Conservation (phyloP, 2,113 vertebrate species). For the Saguinus midas region DNA sequence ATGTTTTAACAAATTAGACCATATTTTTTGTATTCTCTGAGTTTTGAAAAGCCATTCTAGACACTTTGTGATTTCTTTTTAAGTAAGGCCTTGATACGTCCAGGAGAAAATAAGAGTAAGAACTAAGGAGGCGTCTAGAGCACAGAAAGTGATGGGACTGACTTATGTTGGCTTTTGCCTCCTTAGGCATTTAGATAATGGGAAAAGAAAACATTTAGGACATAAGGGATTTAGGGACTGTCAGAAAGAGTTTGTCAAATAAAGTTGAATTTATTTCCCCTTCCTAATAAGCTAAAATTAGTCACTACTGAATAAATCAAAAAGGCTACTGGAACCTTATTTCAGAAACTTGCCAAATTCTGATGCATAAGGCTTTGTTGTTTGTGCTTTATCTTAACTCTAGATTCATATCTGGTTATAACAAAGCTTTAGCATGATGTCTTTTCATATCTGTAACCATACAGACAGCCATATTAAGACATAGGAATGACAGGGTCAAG, state of each 20-base stretch:
- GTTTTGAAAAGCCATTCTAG: not conserved
- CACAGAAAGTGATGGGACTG: not conserved
- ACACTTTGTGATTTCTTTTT: not conserved
- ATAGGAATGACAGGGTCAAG: not conserved
- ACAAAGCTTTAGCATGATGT: not conserved
- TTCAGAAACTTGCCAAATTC: conserved; percentile 43
- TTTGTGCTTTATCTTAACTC: conserved; percentile 28
- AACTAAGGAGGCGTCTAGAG: not conserved
- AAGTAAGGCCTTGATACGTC: not conserved
- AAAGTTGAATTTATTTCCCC: conserved; percentile 33
- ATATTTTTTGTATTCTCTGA: not conserved
- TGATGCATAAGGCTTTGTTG: not conserved
- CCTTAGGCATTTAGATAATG: not conserved
- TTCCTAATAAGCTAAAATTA: conserved; percentile 62
- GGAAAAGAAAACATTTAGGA: not conserved
- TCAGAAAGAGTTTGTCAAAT: not conserved
- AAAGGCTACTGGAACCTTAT: conserved; percentile 28
- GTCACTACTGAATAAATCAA: conserved; percentile 45
- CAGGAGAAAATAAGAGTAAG: not conserved
- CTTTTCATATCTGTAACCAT: not conserved
- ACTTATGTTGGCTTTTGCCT: not conserved
- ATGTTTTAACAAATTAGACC: conserved; percentile 4
- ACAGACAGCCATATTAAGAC: not conserved
- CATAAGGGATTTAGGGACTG: conserved; percentile 19
- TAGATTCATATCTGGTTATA: conserved; percentile 23